Evolutionary conservation across 1,140 invertebrate genomes (phyloP).

Genomic region (Pogonognathellus flavescens): DNA sequence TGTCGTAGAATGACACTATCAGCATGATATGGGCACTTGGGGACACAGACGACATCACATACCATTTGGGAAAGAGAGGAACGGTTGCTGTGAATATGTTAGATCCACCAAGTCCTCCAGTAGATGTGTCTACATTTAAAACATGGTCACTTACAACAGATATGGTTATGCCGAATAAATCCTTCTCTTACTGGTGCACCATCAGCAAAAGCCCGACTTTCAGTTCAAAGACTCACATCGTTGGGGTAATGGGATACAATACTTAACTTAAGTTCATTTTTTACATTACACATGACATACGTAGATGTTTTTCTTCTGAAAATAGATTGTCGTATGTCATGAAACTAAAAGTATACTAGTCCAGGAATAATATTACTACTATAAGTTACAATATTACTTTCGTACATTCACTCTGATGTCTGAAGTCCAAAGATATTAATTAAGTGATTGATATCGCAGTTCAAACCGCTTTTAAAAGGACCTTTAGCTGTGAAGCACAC

Average conservation of each 20-base stretch:
- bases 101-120: conserved; percentile 70
- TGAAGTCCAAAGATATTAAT: conserved; percentile 18
- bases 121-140: conserved; percentile 72
- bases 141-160: conserved; percentile 82
- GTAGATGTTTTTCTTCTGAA: background rate
- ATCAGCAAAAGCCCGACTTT: conserved; percentile 82
- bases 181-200: conserved; percentile 88
- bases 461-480: conserved; percentile 57
- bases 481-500: conserved; percentile 59
- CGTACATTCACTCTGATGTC: background rate
- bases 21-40: conserved; percentile 83
- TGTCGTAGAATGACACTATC: conserved; percentile 79
- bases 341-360: background rate
- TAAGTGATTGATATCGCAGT: conserved; percentile 47
- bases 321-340: background rate
- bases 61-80: conserved; percentile 77
- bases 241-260: conserved; percentile 74
- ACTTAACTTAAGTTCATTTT: background rate
- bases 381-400: background rate
- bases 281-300: background rate
- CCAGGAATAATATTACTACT: conserved; percentile 6
- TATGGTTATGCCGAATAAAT: conserved; percentile 60
- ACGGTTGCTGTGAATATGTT: conserved; percentile 77
- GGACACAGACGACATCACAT: conserved; percentile 73
- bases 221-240: conserved; percentile 82